Evolutionary conservation across 1,140 invertebrate species (phyloP).

Genomic region (Cydia amplana): DNA sequence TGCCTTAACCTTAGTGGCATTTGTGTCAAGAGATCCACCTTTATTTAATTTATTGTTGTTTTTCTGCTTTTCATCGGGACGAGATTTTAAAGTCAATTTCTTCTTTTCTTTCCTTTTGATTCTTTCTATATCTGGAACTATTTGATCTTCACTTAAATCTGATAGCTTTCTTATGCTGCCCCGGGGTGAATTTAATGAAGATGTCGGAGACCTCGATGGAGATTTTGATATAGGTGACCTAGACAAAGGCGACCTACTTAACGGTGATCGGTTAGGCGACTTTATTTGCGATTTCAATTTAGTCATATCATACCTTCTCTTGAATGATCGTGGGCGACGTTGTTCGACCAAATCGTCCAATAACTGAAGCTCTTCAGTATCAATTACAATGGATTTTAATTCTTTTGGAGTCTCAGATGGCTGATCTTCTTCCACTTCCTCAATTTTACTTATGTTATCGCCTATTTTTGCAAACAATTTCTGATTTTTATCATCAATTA

Average conservation of each 20-base stretch:
- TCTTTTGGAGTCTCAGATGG: slow-evolving; percentile 50
- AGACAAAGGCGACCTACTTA: slow-evolving; percentile 67
- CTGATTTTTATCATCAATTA: slow-evolving; percentile 68
- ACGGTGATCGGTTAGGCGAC: slow-evolving; percentile 67
- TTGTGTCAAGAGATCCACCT: slow-evolving; percentile 75
- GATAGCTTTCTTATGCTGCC: slow-evolving; percentile 77
- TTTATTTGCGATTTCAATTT: slow-evolving; percentile 69
- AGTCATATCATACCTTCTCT: slow-evolving; percentile 71
- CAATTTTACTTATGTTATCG: slow-evolving; percentile 77
- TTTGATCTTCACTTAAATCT: slow-evolving; percentile 81
- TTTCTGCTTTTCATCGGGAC: slow-evolving; percentile 72
- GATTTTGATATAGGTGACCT: slow-evolving; percentile 77
- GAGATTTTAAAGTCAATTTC: slow-evolving; percentile 72
- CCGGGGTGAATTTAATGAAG: slow-evolving; percentile 76
- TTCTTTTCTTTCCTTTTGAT: slow-evolving; percentile 78
- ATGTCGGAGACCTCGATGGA: slow-evolving; percentile 76
- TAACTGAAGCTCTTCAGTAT: slow-evolving; percentile 79
- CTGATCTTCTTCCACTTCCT: slow-evolving; percentile 79
- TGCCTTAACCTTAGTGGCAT: slow-evolving; percentile 72
- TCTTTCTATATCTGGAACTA: slow-evolving; percentile 81
- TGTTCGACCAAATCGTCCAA: slow-evolving; percentile 77
- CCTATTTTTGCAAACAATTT: slow-evolving; percentile 52
- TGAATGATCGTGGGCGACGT: slow-evolving; percentile 75
- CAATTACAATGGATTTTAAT: slow-evolving; percentile 77
- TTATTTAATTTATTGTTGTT: slow-evolving; percentile 67